A percentile compares a stretch with the other conserved stretches of the same genome.
Evolutionary conservation across 2,888 invertebrate species (phyloP).

Genomic region (Pseudolycoriella hygida): DNA sequence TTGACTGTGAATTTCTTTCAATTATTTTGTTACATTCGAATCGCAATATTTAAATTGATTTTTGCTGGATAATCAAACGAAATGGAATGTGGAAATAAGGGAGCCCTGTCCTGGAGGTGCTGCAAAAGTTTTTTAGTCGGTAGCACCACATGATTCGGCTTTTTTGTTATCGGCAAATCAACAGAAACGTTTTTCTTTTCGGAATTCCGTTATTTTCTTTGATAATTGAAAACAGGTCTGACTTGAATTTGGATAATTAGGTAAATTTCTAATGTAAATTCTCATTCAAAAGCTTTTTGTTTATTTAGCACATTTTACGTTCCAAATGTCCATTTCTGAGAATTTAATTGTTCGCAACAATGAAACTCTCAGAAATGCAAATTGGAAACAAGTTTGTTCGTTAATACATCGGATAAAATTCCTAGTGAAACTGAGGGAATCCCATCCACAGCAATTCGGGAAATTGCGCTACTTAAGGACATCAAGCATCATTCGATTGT

Average conservation of each 20-base stretch:
- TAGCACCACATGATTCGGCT: constrained; percentile 62
- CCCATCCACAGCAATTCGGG: constrained; percentile 91
- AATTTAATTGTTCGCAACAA: too few species aligned
- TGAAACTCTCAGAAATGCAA: too few species aligned
- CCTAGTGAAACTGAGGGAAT: constrained; percentile 87
- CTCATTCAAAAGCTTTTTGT: too few species aligned
- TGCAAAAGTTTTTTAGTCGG: constrained; percentile 30
- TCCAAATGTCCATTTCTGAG: too few species aligned
- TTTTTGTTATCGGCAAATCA: constrained; percentile 23
- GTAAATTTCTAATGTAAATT: neutral
- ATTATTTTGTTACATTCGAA: constrained; percentile 7
- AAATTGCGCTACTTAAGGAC: constrained; percentile 84
- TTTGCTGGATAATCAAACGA: neutral
- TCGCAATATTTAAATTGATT: neutral
- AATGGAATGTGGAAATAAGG: constrained; percentile 13
- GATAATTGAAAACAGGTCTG: neutral
- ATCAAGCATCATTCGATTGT: constrained; percentile 83
- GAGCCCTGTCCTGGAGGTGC: constrained; percentile 39
- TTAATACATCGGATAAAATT: neutral
- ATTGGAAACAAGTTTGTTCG: too few species aligned
- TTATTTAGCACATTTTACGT: too few species aligned
- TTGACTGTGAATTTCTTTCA: neutral
- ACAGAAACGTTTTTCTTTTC: constrained; percentile 13
- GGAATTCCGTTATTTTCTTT: neutral
- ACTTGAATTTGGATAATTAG: neutral